A percentile compares a stretch with the other conserved stretches of the same genome.
phyloP scores from a whole-genome alignment of 2,113 vertebrate species.

The Empidonax alnorum region DNA sequence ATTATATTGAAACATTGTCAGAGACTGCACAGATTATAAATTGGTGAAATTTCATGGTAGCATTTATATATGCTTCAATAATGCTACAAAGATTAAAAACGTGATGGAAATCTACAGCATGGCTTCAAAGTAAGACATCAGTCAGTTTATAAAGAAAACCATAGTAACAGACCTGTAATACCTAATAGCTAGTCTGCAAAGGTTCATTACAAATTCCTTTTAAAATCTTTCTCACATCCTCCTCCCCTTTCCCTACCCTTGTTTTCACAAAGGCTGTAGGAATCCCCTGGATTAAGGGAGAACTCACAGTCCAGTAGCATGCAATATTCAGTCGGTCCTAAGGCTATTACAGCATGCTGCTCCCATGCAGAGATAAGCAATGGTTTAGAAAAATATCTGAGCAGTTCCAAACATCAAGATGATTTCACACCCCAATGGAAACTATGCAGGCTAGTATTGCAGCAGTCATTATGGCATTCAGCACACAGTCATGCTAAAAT shows the following conservation, averaged over 20 bases:
- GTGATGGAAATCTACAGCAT: neutral
- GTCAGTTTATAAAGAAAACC: neutral
- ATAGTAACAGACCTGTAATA: neutral
- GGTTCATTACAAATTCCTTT: slow-evolving; percentile 42
- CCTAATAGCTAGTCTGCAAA: neutral
- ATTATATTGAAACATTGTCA: neutral
- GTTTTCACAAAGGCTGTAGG: slow-evolving; percentile 45
- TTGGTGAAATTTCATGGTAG: neutral
- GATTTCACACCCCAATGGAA: slow-evolving; percentile 62
- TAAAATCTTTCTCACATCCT: slow-evolving; percentile 1
- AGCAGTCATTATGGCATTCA: slow-evolving; percentile 40
- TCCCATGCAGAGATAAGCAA: slow-evolving; percentile 53
- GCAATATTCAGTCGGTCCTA: slow-evolving; percentile 32
- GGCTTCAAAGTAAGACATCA: slow-evolving; percentile 5
- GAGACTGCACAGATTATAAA: neutral
- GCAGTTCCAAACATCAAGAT: slow-evolving; percentile 64
- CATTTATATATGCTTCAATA: neutral
- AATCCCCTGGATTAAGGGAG: slow-evolving; percentile 27
- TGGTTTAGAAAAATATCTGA: slow-evolving; percentile 55
- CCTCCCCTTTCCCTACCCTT: neutral
- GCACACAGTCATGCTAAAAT: slow-evolving; percentile 37
- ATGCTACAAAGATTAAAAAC: neutral
- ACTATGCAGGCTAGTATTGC: slow-evolving; percentile 44
- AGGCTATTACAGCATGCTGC: neutral
- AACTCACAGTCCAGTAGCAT: neutral